phyloP scores from a whole-genome alignment of 2,797 vertebrate genomes.

The Ara ararauna region DNA sequence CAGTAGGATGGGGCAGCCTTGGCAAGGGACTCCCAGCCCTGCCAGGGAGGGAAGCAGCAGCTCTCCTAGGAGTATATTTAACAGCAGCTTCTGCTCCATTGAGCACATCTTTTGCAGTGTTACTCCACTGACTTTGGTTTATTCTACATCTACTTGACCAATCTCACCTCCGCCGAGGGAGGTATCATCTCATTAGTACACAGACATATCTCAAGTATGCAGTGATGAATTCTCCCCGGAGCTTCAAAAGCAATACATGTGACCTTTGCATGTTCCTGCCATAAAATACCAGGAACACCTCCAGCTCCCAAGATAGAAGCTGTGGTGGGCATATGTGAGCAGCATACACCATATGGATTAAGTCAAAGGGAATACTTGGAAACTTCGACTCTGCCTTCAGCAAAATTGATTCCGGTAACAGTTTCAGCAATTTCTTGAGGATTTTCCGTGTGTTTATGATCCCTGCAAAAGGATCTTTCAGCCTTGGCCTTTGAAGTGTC shows the following conservation, averaged over 20 bases:
- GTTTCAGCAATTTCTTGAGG: constrained; percentile 41
- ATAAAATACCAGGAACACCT: constrained; percentile 66
- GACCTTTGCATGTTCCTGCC: constrained; percentile 67
- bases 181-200: constrained; percentile 30
- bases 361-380: constrained; percentile 54
- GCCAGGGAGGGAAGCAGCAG: neutral
- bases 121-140: neutral
- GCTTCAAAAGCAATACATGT: constrained; percentile 56
- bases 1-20: neutral
- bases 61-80: neutral
- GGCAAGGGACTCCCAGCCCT: neutral
- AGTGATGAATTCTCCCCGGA: constrained; percentile 26
- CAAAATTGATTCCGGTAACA: constrained; percentile 11
- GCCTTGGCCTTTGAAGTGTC: constrained; percentile 34
- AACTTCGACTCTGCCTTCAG: constrained; percentile 29
- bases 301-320: constrained; percentile 67
- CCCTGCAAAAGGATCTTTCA: constrained; percentile 4
- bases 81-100: neutral
- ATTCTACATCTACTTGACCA: constrained; percentile 18
- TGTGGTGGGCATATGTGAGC: constrained; percentile 65
- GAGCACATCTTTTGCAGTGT: neutral
- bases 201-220: constrained; percentile 38
- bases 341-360: constrained; percentile 54
- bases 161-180: constrained; percentile 4
- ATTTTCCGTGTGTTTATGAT: neutral